These are phyloP conservation scores for Cephus cinctus DNA, from an alignment of 1,140 invertebrate genomes.

Conservation along the genomic window DNA sequence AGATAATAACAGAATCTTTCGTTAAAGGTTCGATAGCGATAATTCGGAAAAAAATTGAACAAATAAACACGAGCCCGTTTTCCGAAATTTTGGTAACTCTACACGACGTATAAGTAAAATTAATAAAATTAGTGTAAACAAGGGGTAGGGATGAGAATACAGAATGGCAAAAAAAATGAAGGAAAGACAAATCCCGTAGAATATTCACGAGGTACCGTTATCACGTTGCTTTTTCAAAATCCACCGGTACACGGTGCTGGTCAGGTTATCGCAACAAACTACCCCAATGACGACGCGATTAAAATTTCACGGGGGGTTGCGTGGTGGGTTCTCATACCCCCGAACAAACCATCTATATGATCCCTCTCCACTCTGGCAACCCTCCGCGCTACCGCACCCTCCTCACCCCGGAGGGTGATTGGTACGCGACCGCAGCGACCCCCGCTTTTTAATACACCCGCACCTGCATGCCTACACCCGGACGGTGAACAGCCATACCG, in stretches of 20 bases:
- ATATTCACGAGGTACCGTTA: too few relatives aligned
- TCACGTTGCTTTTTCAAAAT: too few relatives aligned
- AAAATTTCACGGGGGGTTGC: constrained; percentile 46
- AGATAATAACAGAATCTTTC: too few relatives aligned
- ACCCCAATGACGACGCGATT: constrained; percentile 49
- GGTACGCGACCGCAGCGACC: constrained; percentile 46
- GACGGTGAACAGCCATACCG: constrained; percentile 21
- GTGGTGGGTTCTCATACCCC: constrained; percentile 28
- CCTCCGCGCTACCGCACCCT: constrained; percentile 15
- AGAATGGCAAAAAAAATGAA: too few relatives aligned
- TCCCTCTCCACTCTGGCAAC: constrained; percentile 19
- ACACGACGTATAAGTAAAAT: too few relatives aligned
- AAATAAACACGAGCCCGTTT: too few relatives aligned
- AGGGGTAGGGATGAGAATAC: too few relatives aligned
- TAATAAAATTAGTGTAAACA: too few relatives aligned
- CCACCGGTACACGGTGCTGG: constrained; percentile 27
- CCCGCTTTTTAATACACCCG: constrained; percentile 48
- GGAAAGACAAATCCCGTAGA: too few relatives aligned
- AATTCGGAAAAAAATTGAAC: too few relatives aligned
- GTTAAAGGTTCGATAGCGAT: too few relatives aligned
- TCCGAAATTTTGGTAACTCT: too few relatives aligned
- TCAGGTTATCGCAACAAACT: constrained; percentile 49
- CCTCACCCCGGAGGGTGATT: constrained; percentile 38
- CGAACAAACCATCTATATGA: constrained; percentile 39
- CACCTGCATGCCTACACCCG: constrained; percentile 33